Percentiles rank a stretch among this genome's conserved stretches.
These are phyloP conservation scores for Brachionus rubens DNA, from an alignment of 1,140 invertebrate genomes.

Conservation along the genomic window DNA sequence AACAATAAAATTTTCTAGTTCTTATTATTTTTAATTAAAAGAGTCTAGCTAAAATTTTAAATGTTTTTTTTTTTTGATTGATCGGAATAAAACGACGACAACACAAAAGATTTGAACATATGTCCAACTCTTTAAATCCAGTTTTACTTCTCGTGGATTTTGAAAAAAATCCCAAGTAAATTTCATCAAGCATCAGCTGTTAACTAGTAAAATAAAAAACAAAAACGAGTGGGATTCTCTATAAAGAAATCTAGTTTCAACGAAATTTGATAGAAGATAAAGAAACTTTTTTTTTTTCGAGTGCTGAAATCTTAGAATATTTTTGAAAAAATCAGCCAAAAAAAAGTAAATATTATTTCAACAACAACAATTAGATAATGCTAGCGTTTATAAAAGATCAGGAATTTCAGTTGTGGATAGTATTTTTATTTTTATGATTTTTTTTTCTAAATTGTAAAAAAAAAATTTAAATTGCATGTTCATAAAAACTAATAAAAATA, in stretches of 20 bases:
- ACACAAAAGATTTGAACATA: too few species aligned
- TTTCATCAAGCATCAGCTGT: constrained; percentile 9
- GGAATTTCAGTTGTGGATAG: background rate
- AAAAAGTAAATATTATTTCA: constrained; percentile 25
- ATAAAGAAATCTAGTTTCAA: background rate
- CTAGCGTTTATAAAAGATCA: background rate
- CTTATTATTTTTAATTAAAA: too few species aligned
- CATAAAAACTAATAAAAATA: too few species aligned
- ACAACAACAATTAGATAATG: constrained; percentile 2
- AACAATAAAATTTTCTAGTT: too few species aligned
- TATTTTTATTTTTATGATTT: background rate
- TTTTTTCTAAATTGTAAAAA: too few species aligned
- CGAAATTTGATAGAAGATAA: constrained; percentile 15
- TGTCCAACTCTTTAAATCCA: too few species aligned
- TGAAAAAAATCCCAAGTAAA: background rate
- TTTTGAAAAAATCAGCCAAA: too few species aligned
- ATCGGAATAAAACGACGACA: too few species aligned
- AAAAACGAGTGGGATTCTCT: background rate
- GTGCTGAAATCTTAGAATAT: background rate
- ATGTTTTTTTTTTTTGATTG: too few species aligned
- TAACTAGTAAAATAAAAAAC: background rate
- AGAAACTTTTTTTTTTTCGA: background rate
- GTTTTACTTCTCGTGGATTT: too few species aligned
- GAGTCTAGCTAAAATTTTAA: too few species aligned
- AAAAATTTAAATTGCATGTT: too few species aligned